A percentile compares a stretch with the other conserved stretches of the same genome.
These are phyloP conservation scores for Tenodera sinensis DNA, from an alignment of 2,888 invertebrate species.

Conservation along the genomic window DNA sequence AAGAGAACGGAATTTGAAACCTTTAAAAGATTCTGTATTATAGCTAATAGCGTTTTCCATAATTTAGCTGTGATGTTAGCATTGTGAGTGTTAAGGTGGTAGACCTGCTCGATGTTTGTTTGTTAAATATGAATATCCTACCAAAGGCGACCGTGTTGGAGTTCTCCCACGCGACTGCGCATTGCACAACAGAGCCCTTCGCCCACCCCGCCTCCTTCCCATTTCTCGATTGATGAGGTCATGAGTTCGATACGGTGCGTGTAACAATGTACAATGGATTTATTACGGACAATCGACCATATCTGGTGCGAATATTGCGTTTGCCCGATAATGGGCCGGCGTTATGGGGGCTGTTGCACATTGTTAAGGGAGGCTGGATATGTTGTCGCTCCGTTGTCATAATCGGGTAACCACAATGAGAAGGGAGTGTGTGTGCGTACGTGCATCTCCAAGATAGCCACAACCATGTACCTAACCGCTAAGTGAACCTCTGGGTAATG, in stretches of 20 bases:
- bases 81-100: too few species aligned
- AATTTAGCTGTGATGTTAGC: too few species aligned
- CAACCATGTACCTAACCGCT: not conserved
- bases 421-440: not conserved
- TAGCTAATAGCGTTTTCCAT: too few species aligned
- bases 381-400: not conserved
- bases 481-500: not conserved
- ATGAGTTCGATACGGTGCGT: not conserved
- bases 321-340: not conserved
- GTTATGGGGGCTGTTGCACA: not conserved
- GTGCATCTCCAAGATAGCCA: not conserved
- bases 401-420: not conserved
- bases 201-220: not conserved
- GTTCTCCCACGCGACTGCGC: not conserved
- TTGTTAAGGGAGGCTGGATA: not conserved
- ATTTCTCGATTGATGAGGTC: not conserved
- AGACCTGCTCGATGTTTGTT: too few species aligned
- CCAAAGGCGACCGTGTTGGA: not conserved
- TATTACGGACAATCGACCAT: not conserved
- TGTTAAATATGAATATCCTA: too few species aligned
- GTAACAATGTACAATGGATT: not conserved
- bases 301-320: not conserved
- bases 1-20: too few species aligned
- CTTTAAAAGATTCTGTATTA: too few species aligned
- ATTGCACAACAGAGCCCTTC: not conserved